Evolutionary conservation across 1,140 invertebrate species (phyloP), one percentile per base, ranked within the genome.

Genomic region (Helicorthomorpha holstii): DNA sequence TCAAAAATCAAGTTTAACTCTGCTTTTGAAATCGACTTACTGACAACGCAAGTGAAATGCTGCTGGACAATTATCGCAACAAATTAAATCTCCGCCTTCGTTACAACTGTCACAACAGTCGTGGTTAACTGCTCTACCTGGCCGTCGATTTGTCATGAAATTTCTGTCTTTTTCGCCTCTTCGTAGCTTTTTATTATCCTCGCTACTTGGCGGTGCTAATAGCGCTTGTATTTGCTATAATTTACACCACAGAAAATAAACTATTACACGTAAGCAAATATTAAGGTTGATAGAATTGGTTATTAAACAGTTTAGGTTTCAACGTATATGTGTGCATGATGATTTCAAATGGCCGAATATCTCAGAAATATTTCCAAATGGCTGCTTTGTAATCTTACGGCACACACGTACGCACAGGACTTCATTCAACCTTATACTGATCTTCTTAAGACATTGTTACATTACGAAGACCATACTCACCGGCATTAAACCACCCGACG

Each of bases 41-140:
- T 94, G 88, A 77, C 91, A 95, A 49, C 81, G 76, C 44, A 94
- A 72, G 71, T 96, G 92, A 70, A 96, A 96, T 29, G 90, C 90
- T 29, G 87, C 85, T 29, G 90, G 89, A 64, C 92, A 96, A 56
- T 81, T 79, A 64, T 96, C 91, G 67, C 93, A 96, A 64, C 90
- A 95, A 48, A 96, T 80, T n/a, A 96, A 69, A 67, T 93, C 86
- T 27, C 91, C 91, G 38, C 89, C 90, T 73, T 94, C 90, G 57
- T 82, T 77, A 65, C 88, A 92, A 44, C 82, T 82, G 69, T 94
- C 89, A 66, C 91, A 96, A 55, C 78, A 82, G 65, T 94, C 90
- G 65, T 85, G 84, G 69, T 94, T 95, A 58, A 91, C 83, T n/a
- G 86, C 81, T 63, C 84, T 80, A 3, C 87, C 86, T 58, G 83